Percentiles rank a stretch among this genome's conserved stretches.
Conservation (phyloP, 1,140 invertebrate genomes). For the Sarcophaga peregrina region DNA sequence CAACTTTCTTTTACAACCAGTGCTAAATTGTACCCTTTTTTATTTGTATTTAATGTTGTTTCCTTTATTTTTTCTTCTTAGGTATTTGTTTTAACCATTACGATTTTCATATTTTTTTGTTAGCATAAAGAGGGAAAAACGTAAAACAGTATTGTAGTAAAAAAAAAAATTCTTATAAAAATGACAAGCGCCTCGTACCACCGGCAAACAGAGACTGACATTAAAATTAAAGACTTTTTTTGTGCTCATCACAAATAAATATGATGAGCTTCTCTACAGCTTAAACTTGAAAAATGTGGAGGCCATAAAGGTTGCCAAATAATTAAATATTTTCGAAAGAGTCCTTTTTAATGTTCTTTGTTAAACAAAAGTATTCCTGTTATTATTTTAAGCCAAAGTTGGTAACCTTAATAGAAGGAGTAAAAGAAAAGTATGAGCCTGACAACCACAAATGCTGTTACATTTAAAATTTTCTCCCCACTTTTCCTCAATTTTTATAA, state of each 20-base stretch:
- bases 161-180: conserved; percentile 32
- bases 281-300: background rate
- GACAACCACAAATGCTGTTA: conserved; percentile 33
- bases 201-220: conserved; percentile 8
- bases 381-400: background rate
- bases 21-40: conserved; percentile 33
- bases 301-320: background rate
- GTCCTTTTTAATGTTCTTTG: background rate
- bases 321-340: background rate
- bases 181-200: conserved; percentile 31
- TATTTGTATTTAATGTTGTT: conserved; percentile 37
- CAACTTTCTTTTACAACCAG: conserved; percentile 8
- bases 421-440: background rate
- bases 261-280: background rate
- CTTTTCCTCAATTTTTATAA: background rate
- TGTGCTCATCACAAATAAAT: background rate
- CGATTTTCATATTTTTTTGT: background rate
- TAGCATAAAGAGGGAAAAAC: conserved; percentile 8
- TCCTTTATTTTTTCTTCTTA: conserved; percentile 20
- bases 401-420: background rate
- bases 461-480: background rate
- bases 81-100: conserved; percentile 12
- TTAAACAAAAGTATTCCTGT: background rate
- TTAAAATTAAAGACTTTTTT: conserved; percentile 34
- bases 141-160: background rate